These are phyloP conservation scores for Lasioglossum lativentre DNA, from an alignment of 2,888 invertebrate genomes.

Conservation along the genomic window DNA sequence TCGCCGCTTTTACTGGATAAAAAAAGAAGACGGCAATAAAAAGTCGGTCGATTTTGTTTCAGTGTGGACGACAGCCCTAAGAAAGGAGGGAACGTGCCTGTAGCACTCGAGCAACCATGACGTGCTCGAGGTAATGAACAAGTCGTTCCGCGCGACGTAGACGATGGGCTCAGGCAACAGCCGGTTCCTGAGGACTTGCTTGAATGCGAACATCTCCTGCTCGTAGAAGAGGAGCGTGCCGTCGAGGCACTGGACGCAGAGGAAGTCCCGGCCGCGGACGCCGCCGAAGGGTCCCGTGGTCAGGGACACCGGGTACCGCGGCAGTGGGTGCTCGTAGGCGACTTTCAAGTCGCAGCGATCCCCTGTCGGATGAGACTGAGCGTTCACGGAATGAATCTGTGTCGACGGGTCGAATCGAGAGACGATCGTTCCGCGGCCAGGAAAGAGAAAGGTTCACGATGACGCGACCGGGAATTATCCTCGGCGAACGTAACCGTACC, in stretches of 20 bases:
- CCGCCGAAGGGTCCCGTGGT: constrained; percentile 95
- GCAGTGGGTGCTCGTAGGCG: constrained; percentile 93
- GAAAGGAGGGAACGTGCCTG: constrained; percentile 86
- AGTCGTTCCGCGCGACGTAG: constrained; percentile 93
- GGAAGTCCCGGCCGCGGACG: constrained; percentile 92
- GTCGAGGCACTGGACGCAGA: constrained; percentile 96
- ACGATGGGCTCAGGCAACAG: constrained; percentile 94
- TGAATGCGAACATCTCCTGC: constrained; percentile 95
- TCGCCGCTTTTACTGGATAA: background rate
- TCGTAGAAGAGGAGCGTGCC: constrained; percentile 96
- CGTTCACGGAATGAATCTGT: background rate
- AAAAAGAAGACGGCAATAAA: background rate
- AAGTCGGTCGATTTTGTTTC: background rate
- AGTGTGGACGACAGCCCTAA: background rate
- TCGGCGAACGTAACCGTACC: background rate
- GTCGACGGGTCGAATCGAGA: background rate
- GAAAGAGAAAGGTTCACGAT: background rate
- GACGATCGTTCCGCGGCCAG: background rate
- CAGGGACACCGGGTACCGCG: constrained; percentile 91
- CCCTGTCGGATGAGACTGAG: constrained; percentile 84
- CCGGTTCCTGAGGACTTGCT: constrained; percentile 91
- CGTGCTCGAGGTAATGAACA: constrained; percentile 93
- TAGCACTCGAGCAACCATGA: constrained; percentile 94
- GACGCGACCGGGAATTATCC: background rate
- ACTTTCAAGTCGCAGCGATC: constrained; percentile 89